phyloP scores from a whole-genome alignment of 2,113 vertebrate genomes.

The Sprattus sprattus region DNA sequence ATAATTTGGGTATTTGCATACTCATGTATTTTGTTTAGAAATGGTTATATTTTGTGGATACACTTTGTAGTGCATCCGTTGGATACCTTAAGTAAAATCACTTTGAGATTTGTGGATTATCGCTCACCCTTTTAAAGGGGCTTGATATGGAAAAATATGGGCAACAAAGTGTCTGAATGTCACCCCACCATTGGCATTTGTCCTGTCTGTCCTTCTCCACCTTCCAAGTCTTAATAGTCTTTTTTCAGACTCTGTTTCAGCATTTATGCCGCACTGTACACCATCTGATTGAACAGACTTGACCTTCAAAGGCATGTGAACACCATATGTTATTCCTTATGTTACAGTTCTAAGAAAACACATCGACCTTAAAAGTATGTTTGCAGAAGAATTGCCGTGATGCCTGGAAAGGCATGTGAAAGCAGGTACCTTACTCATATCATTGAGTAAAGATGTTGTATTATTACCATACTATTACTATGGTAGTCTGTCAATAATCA shows the following conservation, averaged over 20 bases:
- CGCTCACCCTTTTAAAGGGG: background rate
- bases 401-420: background rate
- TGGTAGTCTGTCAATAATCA: background rate
- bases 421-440: background rate
- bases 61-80: background rate
- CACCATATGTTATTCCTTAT: background rate
- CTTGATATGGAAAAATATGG: background rate
- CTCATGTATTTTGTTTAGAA: background rate
- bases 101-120: background rate
- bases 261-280: background rate
- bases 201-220: background rate
- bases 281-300: conserved; percentile 5
- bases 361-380: background rate
- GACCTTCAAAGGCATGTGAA: background rate
- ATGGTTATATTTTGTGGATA: background rate
- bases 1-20: background rate
- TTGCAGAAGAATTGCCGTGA: background rate
- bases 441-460: background rate
- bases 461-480: background rate
- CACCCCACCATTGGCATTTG: background rate
- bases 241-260: background rate
- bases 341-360: background rate
- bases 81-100: background rate
- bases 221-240: background rate
- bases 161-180: background rate